Percentiles rank a stretch among this genome's conserved stretches.
phyloP scores from a whole-genome alignment of 2,797 vertebrate species.

The Petrocephalus sullivani region DNA sequence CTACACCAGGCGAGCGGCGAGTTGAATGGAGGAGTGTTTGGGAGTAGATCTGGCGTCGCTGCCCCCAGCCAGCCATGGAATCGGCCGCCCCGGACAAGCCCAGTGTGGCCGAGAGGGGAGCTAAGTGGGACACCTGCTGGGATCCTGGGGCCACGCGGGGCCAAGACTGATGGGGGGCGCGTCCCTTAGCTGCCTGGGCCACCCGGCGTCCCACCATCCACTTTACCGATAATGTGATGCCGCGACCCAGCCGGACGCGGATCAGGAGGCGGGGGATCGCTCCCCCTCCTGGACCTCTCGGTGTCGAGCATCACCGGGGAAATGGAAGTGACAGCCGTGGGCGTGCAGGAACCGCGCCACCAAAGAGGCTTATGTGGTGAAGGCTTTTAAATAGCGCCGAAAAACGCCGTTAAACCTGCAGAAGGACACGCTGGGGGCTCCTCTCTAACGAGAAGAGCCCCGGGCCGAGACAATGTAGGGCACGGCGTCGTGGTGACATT shows the following conservation, averaged over 20 bases:
- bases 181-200: not conserved
- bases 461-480: not conserved
- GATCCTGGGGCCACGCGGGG: not conserved
- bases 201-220: not conserved
- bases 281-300: not conserved
- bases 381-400: conserved; percentile 9
- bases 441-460: not conserved
- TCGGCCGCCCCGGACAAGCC: not conserved
- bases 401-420: not conserved
- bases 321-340: conserved; percentile 16
- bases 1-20: not conserved
- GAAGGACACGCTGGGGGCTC: not conserved
- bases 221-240: not conserved
- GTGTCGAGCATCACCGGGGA: not conserved
- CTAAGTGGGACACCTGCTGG: not conserved
- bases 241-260: not conserved
- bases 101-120: not conserved
- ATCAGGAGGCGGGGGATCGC: not conserved
- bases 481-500: not conserved
- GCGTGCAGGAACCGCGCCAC: not conserved
- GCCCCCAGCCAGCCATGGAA: not conserved
- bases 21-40: not conserved
- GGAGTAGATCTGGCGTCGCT: not conserved
- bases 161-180: not conserved
- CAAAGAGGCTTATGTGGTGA: conserved; percentile 16